phyloP scores from a whole-genome alignment of 2,888 invertebrate species.

The Labia minor region DNA sequence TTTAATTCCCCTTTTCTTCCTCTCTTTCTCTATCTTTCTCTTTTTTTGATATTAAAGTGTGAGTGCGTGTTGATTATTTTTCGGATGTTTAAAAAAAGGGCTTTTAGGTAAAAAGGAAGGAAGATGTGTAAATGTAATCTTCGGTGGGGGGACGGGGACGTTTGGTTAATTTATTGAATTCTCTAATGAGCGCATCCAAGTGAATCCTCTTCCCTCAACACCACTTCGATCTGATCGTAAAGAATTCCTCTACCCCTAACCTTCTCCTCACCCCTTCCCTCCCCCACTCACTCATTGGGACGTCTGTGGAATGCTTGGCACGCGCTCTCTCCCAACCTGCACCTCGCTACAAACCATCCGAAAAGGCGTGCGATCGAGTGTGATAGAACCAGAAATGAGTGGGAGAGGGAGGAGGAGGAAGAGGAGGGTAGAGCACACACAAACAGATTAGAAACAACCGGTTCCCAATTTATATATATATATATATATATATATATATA shows the following conservation, averaged over 20 bases:
- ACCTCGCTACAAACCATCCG: background rate
- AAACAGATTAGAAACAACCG: no score
- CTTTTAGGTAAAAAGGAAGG: background rate
- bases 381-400: no score
- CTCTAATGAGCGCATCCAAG: background rate
- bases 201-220: background rate
- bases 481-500: no score
- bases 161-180: slow-evolving; percentile 13
- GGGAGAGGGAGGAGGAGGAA: no score
- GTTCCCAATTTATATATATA: no score
- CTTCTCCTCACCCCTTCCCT: no score
- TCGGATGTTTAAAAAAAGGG: background rate
- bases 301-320: background rate
- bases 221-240: background rate
- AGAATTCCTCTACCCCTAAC: background rate
- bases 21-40: no score
- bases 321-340: background rate
- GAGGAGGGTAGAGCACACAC: no score
- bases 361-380: no score
- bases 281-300: background rate
- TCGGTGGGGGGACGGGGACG: no score
- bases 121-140: slow-evolving; percentile 13
- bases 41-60: no score
- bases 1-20: no score
- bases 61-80: background rate